phyloP scores from a whole-genome alignment of 1,140 invertebrate genomes.

The Leptonema lineaticorne region DNA sequence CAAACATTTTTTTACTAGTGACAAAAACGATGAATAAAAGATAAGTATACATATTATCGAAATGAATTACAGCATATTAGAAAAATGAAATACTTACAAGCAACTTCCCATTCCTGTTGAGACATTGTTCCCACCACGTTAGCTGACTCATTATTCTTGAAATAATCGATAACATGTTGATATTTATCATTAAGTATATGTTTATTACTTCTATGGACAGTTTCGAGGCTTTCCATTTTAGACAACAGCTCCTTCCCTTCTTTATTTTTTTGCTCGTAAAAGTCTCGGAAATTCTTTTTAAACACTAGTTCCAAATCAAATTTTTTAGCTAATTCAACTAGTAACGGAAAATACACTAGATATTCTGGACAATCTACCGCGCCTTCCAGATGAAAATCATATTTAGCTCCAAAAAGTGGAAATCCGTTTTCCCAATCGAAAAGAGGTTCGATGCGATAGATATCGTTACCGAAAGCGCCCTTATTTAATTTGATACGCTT shows the following conservation, averaged over 20 bases:
- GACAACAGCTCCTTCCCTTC: conserved; percentile 66
- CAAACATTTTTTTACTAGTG: conserved; percentile 6
- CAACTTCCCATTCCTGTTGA: conserved; percentile 90
- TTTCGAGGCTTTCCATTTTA: conserved; percentile 75
- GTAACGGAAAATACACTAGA: conserved; percentile 87
- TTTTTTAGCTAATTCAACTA: conserved; percentile 80
- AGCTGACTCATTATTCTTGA: conserved; percentile 51
- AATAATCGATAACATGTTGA: conserved; percentile 66
- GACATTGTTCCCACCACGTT: conserved; percentile 78
- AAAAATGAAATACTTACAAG: conserved; percentile 63
- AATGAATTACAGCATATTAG: neutral
- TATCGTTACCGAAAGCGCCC: conserved; percentile 81
- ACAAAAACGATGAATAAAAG: neutral
- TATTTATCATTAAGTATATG: conserved; percentile 72
- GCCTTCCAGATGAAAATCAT: conserved; percentile 93
- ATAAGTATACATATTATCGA: neutral
- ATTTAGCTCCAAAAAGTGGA: conserved; percentile 94
- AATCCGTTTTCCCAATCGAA: conserved; percentile 68
- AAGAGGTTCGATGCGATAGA: conserved; percentile 81
- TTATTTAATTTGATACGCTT: conserved; percentile 59
- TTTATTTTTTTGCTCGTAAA: conserved; percentile 68
- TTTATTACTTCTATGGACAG: conserved; percentile 60
- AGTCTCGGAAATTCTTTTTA: conserved; percentile 77
- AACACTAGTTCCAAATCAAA: conserved; percentile 78
- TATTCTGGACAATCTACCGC: conserved; percentile 99